Evolutionary conservation across 1,140 invertebrate genomes (phyloP), one percentile per base, ranked within the genome.

Genomic region (Fopius arisanus): DNA sequence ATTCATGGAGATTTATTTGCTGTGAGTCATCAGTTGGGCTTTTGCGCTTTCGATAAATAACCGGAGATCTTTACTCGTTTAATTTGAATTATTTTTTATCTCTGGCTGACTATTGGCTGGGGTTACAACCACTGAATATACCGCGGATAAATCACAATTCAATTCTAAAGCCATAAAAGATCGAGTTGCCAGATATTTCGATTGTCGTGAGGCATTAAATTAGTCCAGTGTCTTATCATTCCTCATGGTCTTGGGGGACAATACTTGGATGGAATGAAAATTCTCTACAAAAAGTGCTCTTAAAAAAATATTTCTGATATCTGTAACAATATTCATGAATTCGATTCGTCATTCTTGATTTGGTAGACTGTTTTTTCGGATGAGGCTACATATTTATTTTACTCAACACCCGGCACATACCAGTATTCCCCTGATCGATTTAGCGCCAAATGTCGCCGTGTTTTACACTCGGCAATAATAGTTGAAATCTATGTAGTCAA

Each of bases 401-500:
- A 77, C 54, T 43, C 69, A 73, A 68, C 72, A 71, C 63, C 75
- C 68, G 78, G 78, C 40, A 67, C 54, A 23, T 54, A 33, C 26
- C 21, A n/a, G 43, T 51, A 75, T 43, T 48, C 74, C 67, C 78
- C 78, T 83, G 84, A 87, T 87, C 85, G 84, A 85, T 86, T 86
- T 87, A 85, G 81, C 83, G 80, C 86, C 86, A 87, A 87, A 87
- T 86, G 85, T 85, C 82, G 80, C 83, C 85, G 81, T 86, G 86
- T 87, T 86, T 87, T 87, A 86, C 85, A 87, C 84, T 81, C 79
- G 80, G 80, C 80, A 86, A 87, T 87, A 87, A 87, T 87, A 85
- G 85, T 86, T 81, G 83, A 85, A 87, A 87, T 87, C 82, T 85
- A 85, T 86, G 84, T 86, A 86, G 85, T 78, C 85, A 84, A 87